Percentiles rank a stretch among this genome's conserved stretches.
These are phyloP conservation scores for Otocyon megalotis DNA, from an alignment of 2,113 vertebrate species.

Conservation along the genomic window DNA sequence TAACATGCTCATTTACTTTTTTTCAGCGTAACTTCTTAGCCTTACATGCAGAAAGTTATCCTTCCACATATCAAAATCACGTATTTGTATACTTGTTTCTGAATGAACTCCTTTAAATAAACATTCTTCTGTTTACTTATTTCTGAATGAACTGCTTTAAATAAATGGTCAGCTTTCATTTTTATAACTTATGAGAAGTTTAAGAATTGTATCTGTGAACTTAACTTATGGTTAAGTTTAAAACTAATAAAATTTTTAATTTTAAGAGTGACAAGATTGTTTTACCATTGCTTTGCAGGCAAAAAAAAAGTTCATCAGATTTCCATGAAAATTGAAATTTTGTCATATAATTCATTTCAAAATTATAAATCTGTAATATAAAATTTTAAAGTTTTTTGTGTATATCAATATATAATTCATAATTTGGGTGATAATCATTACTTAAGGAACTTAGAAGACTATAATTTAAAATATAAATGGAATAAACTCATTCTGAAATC, in stretches of 20 bases:
- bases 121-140: not conserved
- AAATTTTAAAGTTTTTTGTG: not conserved
- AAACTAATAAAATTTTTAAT: not conserved
- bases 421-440: not conserved
- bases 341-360: not conserved
- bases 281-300: not conserved
- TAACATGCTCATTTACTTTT: not conserved
- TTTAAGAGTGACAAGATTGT: not conserved
- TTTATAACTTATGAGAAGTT: not conserved
- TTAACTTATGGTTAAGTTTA: not conserved
- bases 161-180: not conserved
- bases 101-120: not conserved
- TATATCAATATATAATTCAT: not conserved
- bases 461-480: not conserved
- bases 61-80: not conserved
- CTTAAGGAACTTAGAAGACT: not conserved
- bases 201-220: not conserved
- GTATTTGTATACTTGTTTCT: not conserved
- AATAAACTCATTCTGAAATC: slow-evolving; percentile 8
- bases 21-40: not conserved
- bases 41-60: not conserved
- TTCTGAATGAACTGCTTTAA: slow-evolving; percentile 18
- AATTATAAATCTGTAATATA: not conserved
- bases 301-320: not conserved
- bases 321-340: not conserved